Conservation (phyloP, 2,888 invertebrate species). For the Trachelus iudaicus region DNA sequence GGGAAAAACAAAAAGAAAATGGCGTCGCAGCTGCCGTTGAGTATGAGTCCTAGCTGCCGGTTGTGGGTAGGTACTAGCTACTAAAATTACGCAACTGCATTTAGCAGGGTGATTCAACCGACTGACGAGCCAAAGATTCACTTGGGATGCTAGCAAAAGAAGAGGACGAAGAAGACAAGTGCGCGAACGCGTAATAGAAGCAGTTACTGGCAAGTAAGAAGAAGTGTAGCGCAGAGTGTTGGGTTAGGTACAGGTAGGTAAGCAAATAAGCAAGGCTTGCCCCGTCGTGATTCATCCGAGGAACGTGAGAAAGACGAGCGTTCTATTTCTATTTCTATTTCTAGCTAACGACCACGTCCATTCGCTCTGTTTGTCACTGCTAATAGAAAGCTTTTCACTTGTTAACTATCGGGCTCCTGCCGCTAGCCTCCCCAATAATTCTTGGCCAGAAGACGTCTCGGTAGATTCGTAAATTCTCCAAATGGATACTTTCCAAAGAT, state of each 20-base stretch:
- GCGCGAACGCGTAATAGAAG: not conserved
- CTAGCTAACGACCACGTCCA: conserved; percentile 45
- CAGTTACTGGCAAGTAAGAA: not conserved
- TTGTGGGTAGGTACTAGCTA: not conserved
- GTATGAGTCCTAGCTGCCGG: not conserved
- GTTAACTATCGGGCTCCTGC: not conserved
- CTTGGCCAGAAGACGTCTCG: not conserved
- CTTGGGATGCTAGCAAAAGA: not conserved
- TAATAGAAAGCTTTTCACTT: conserved; percentile 49
- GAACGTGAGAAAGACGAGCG: conserved; percentile 53
- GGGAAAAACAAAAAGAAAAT: too few species aligned
- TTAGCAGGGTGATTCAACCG: conserved; percentile 57
- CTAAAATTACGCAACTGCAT: conserved; percentile 54
- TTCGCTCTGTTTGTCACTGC: conserved; percentile 57
- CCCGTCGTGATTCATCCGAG: conserved; percentile 45
- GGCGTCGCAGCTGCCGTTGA: not conserved
- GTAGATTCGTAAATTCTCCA: not conserved
- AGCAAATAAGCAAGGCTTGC: conserved; percentile 24
- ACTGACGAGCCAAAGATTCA: conserved; percentile 18
- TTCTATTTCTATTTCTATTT: conserved; percentile 60
- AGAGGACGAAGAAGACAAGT: not conserved
- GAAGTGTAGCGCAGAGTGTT: not conserved
- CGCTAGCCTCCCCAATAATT: not conserved
- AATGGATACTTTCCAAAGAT: not conserved
- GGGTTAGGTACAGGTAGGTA: not conserved